A percentile compares a stretch with the other conserved stretches of the same genome.
Conservation (phyloP, 2,113 vertebrate species). For the Archocentrus centrarchus region DNA sequence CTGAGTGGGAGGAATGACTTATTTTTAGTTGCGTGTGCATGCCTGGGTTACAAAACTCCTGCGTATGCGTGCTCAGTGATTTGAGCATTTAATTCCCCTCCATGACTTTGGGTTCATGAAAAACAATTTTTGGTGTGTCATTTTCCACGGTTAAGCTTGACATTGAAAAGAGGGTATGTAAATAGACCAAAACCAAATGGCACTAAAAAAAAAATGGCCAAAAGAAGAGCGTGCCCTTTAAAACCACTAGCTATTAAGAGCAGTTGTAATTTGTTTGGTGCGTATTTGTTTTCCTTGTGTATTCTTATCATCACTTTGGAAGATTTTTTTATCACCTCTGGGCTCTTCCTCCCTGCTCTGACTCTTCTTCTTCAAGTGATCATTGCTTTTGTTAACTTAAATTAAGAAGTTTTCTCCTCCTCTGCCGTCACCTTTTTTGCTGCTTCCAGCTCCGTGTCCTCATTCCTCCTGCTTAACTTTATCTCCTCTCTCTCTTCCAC, state of each 20-base stretch:
- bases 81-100: conserved; percentile 12
- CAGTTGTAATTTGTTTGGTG: conserved; percentile 37
- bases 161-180: conserved; percentile 1
- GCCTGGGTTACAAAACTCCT: conserved; percentile 10
- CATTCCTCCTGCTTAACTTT: not conserved
- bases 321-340: conserved; percentile 26
- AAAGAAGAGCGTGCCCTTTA: conserved; percentile 5
- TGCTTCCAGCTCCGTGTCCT: not conserved
- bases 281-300: conserved; percentile 40
- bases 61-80: conserved; percentile 10
- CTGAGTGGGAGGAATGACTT: conserved; percentile 60
- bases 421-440: not conserved
- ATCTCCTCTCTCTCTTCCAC: not conserved
- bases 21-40: conserved; percentile 70
- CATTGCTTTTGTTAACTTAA: conserved; percentile 44
- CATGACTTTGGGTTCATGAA: not conserved
- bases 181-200: not conserved
- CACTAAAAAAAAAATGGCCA: not conserved
- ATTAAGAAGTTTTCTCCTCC: conserved; percentile 30
- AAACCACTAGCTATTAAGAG: not conserved
- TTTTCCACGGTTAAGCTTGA: conserved; percentile 16
- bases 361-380: conserved; percentile 35
- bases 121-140: not conserved
- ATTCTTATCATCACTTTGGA: conserved; percentile 43
- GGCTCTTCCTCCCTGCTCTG: conserved; percentile 5